phyloP scores from a whole-genome alignment of 2,888 invertebrate genomes.

The Chouioia cunea region DNA sequence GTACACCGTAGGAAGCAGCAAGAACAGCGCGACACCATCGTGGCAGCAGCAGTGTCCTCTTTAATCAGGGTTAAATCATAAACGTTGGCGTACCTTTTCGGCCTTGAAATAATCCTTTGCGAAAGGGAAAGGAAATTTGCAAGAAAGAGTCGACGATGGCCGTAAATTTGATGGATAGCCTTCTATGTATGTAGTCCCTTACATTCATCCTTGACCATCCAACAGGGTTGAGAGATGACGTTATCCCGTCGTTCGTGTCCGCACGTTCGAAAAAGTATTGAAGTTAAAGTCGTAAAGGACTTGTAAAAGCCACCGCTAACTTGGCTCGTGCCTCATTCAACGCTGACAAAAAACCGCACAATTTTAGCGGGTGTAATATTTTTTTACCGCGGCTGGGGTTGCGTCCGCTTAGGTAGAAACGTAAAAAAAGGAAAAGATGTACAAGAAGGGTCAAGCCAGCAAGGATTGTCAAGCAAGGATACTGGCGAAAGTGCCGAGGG shows the following conservation, averaged over 20 bases:
- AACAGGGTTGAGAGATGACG: constrained; percentile 25
- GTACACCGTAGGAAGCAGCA: background rate
- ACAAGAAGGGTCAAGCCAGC: constrained; percentile 62
- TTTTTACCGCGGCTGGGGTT: constrained; percentile 52
- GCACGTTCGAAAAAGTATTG: constrained; percentile 23
- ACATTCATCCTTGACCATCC: constrained; percentile 48
- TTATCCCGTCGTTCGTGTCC: background rate
- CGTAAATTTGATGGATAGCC: constrained; percentile 62
- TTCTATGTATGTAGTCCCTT: constrained; percentile 50
- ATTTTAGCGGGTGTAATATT: constrained; percentile 52
- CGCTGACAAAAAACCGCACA: constrained; percentile 58
- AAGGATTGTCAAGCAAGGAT: constrained; percentile 65
- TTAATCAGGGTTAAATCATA: constrained; percentile 66
- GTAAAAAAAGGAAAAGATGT: constrained; percentile 59
- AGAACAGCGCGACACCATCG: background rate
- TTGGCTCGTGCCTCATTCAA: constrained; percentile 53
- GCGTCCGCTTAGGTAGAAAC: constrained; percentile 54
- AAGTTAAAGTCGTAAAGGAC: constrained; percentile 51
- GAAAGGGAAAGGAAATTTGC: constrained; percentile 58
- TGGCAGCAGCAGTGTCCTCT: constrained; percentile 56
- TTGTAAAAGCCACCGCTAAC: constrained; percentile 60
- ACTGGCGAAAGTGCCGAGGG: constrained; percentile 43
- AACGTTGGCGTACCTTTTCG: constrained; percentile 49
- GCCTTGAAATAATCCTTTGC: constrained; percentile 60
- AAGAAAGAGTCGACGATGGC: constrained; percentile 52